Evolutionary conservation across 2,113 vertebrate species (phyloP).

Genomic region (Raphicerus campestris): DNA sequence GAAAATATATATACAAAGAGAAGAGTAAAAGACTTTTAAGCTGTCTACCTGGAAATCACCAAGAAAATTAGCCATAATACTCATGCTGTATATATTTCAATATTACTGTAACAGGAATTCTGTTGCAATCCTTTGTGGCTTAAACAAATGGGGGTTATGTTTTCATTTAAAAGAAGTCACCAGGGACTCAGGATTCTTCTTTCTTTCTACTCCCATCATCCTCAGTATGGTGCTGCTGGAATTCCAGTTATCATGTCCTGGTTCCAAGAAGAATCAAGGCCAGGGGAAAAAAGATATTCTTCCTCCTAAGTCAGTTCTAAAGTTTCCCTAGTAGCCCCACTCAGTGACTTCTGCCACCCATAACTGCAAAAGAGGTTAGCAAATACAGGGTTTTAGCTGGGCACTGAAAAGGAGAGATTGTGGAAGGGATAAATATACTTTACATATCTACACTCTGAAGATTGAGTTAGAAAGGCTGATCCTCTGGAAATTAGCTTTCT

Average conservation of each 20-base stretch:
- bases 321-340: not conserved
- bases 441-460: not conserved
- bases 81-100: not conserved
- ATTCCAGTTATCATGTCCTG: not conserved
- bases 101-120: not conserved
- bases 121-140: not conserved
- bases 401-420: not conserved
- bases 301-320: not conserved
- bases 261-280: not conserved
- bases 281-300: not conserved
- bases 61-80: slow-evolving; percentile 6
- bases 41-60: not conserved
- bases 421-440: not conserved
- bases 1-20: not conserved
- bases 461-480: not conserved
- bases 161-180: not conserved
- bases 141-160: not conserved
- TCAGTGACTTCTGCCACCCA: not conserved
- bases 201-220: not conserved
- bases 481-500: not conserved
- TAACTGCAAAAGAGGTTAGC: not conserved
- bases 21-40: not conserved
- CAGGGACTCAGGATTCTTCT: not conserved
- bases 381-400: not conserved
- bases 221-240: not conserved